Conservation (phyloP, 2,888 invertebrate genomes). For the Polydrusus pterygomalis region DNA sequence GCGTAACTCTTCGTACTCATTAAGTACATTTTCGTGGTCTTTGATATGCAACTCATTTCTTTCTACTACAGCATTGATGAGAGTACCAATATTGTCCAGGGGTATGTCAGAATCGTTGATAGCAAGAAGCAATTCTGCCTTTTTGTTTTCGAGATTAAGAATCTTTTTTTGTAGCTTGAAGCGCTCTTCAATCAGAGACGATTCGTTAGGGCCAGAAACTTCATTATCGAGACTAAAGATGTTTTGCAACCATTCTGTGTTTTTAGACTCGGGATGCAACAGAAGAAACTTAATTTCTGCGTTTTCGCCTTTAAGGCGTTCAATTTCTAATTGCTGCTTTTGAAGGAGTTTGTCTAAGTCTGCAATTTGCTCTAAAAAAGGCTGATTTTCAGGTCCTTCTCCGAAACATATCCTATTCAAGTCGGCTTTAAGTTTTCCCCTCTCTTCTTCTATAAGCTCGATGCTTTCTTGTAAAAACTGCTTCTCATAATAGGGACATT, state of each 20-base stretch:
- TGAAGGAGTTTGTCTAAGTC: slow-evolving; percentile 55
- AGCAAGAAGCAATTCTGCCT: slow-evolving; percentile 57
- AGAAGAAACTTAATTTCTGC: slow-evolving; percentile 61
- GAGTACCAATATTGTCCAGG: slow-evolving; percentile 22
- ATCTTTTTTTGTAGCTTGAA: slow-evolving; percentile 58
- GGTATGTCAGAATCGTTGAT: slow-evolving; percentile 57
- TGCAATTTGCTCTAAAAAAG: slow-evolving; percentile 47
- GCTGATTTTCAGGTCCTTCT: slow-evolving; percentile 38
- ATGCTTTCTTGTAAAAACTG: slow-evolving; percentile 59
- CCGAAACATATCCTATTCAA: slow-evolving; percentile 44
- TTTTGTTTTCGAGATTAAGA: slow-evolving; percentile 58
- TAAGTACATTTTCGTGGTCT: slow-evolving; percentile 52
- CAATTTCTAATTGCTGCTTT: slow-evolving; percentile 57
- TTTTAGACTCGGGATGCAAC: slow-evolving; percentile 57
- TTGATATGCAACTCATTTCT: slow-evolving; percentile 18
- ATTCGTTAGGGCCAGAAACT: slow-evolving; percentile 38
- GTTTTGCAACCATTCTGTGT: slow-evolving; percentile 57
- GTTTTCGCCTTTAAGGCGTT: slow-evolving; percentile 59
- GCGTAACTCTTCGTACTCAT: slow-evolving; percentile 58
- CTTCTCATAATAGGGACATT: slow-evolving; percentile 50
- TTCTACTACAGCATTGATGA: slow-evolving; percentile 55
- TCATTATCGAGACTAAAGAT: slow-evolving; percentile 58
- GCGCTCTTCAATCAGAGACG: slow-evolving; percentile 56
- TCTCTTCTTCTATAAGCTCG: slow-evolving; percentile 58
- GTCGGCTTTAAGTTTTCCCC: slow-evolving; percentile 57